Evolutionary conservation across 2,888 invertebrate genomes (phyloP).

Genomic region (Cephus runcator): DNA sequence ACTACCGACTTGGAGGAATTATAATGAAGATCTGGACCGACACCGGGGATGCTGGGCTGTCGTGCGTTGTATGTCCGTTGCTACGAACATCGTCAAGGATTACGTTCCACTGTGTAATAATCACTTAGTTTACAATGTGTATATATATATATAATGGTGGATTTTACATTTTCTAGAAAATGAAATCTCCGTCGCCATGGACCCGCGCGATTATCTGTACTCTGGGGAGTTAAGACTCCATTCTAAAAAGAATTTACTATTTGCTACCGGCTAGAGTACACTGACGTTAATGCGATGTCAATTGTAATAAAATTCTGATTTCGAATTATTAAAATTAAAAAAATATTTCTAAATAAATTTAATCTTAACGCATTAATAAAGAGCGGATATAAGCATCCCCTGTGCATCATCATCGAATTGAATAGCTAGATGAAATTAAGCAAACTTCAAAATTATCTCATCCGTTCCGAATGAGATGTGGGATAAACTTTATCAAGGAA

Average conservation of each 20-base stretch:
- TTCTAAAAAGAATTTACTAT: background rate
- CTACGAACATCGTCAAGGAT: background rate
- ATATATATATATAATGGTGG: background rate
- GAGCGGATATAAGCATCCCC: too few relatives aligned
- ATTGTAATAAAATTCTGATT: background rate
- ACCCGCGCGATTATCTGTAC: background rate
- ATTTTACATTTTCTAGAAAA: background rate
- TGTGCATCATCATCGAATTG: too few relatives aligned
- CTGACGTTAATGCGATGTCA: background rate
- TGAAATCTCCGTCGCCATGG: background rate
- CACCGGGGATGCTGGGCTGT: background rate
- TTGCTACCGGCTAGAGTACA: background rate
- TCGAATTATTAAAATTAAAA: background rate
- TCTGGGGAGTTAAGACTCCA: background rate
- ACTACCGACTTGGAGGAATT: constrained; percentile 16
- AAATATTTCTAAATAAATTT: background rate
- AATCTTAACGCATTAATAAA: background rate
- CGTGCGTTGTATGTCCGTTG: background rate
- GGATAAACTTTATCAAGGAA: background rate
- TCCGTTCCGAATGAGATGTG: too few relatives aligned
- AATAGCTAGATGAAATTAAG: background rate
- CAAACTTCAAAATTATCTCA: background rate
- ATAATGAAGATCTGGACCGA: constrained; percentile 24
- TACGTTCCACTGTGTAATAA: constrained; percentile 26
- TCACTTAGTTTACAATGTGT: constrained; percentile 15